Conservation (phyloP, 2,797 vertebrate species). For the Apogon hyalosoma region DNA sequence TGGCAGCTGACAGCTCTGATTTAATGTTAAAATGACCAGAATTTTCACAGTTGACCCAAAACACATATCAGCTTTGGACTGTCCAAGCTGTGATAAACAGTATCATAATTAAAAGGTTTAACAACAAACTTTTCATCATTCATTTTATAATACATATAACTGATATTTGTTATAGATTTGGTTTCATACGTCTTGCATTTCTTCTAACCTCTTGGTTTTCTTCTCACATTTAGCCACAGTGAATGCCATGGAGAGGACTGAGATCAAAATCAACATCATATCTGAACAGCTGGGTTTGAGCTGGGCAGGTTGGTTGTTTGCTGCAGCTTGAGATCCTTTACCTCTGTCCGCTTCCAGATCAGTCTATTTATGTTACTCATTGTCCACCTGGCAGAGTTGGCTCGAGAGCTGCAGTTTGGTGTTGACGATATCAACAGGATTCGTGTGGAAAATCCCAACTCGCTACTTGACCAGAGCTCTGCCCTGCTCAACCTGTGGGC, state of each 20-base stretch:
- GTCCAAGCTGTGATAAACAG: no score
- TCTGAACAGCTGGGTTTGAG: constrained; percentile 95
- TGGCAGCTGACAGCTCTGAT: no score
- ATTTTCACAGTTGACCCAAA: no score
- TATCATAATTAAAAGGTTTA: background rate
- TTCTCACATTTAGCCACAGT: constrained; percentile 76
- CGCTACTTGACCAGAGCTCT: constrained; percentile 93
- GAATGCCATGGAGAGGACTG: constrained; percentile 89
- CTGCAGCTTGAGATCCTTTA: background rate
- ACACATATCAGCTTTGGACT: no score
- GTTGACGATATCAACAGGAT: constrained; percentile 97
- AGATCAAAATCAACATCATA: constrained; percentile 94
- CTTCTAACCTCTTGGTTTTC: constrained; percentile 20
- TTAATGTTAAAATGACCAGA: no score
- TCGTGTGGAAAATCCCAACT: constrained; percentile 97
- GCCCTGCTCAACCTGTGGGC: constrained; percentile 94
- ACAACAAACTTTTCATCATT: background rate
- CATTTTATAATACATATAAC: background rate
- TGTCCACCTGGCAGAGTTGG: constrained; percentile 81
- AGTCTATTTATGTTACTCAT: background rate
- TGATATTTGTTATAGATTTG: background rate
- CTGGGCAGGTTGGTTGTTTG: constrained; percentile 93
- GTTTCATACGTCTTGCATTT: background rate
- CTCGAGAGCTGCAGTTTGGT: constrained; percentile 93
- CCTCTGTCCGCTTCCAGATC: background rate